Evolutionary conservation across 2,888 invertebrate species (phyloP), one percentile per base, ranked within the genome.

Genomic region (Eupithecia pulchellata): DNA sequence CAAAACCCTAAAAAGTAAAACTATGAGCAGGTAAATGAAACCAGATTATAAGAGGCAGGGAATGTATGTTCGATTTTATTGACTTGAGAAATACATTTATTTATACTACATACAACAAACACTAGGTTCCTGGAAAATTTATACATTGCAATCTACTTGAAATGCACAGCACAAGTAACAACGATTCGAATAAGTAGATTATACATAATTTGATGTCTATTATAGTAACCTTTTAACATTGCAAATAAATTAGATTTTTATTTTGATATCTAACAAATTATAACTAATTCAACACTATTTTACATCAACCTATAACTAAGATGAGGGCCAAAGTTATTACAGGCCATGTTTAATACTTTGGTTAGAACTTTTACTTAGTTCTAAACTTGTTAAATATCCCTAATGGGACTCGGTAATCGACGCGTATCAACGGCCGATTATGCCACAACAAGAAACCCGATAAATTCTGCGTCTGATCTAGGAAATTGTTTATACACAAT

Each of bases 231-330:
- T 72, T 69, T 72, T 69, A 71, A 73, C 70, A 73, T 77, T 77
- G 75, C 74, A 79, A 82, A 82, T 85, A 86, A 84, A 85, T 83
- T 82, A 81, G 79, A 79, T 77, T 69, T 32, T 60, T 57, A 64
- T 74, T 77, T 76, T 74, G 69, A 77, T 69, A 78, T 77, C 73
- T 78, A 84, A 83, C 79, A 83, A 82, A 81, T 79, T 79, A 82
- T 65, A 80, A 82, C 82, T 84, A 84, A 81, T 79, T 78, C 79
- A 83, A 84, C 82, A 78, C 79, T 84, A 85, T 81, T 79, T 80
- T 81, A 86, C 65, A 73, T 78, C 70, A 72, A 71, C 72, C 69
- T 75, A 76, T 66, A 74, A 68, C 62, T 64, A 63, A 61, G 66
- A 74, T 39, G 61, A 32, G 64, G 72, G 68, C 73, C 77, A 71